These are phyloP conservation scores for Dusona sp. DNA, from an alignment of 2,888 invertebrate genomes.

Conservation along the genomic window DNA sequence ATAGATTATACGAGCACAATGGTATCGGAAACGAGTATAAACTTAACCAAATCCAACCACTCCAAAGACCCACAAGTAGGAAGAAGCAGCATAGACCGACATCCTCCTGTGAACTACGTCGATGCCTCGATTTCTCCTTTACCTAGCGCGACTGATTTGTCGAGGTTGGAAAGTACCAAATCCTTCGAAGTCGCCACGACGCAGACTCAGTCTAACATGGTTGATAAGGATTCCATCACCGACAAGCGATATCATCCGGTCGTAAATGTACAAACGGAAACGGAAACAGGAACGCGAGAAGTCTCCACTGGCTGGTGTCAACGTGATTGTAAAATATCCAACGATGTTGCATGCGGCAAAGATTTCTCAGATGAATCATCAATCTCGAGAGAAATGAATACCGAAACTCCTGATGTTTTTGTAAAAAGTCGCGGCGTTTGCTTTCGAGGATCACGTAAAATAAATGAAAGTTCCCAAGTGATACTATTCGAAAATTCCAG, in stretches of 20 bases:
- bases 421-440: slow-evolving; percentile 58
- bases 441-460: slow-evolving; percentile 41
- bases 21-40: slow-evolving; percentile 29
- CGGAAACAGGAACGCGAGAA: slow-evolving; percentile 35
- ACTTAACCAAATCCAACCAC: background rate
- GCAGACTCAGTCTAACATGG: slow-evolving; percentile 19
- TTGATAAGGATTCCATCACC: slow-evolving; percentile 45
- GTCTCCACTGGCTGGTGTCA: slow-evolving; percentile 53
- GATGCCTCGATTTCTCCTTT: slow-evolving; percentile 38
- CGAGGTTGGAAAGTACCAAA: slow-evolving; percentile 2
- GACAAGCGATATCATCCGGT: slow-evolving; percentile 22
- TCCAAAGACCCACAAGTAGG: slow-evolving; percentile 37
- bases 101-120: slow-evolving; percentile 8
- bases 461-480: slow-evolving; percentile 39
- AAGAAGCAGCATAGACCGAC: background rate
- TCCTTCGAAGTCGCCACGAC: slow-evolving; percentile 40
- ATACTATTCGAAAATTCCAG: slow-evolving; percentile 11
- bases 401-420: slow-evolving; percentile 35
- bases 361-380: slow-evolving; percentile 50
- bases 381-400: slow-evolving; percentile 40
- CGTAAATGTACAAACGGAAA: slow-evolving; percentile 48
- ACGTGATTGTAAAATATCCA: slow-evolving; percentile 8
- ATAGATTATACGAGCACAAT: slow-evolving; percentile 20
- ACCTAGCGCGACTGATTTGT: slow-evolving; percentile 11
- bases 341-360: slow-evolving; percentile 58